phyloP scores from a whole-genome alignment of 1,140 invertebrate genomes.

The Macrocentrus cingulum region DNA sequence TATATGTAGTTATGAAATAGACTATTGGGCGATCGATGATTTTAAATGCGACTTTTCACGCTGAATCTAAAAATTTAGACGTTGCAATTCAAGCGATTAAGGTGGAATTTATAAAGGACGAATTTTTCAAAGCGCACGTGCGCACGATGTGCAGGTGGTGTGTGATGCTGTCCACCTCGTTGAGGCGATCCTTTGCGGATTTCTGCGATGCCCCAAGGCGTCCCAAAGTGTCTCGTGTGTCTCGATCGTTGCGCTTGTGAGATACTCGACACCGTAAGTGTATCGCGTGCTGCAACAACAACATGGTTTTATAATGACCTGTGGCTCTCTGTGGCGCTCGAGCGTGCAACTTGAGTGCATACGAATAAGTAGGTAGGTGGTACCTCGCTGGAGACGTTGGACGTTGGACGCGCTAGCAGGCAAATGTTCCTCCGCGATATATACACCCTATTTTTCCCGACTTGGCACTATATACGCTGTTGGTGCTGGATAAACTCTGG shows the following conservation, averaged over 20 bases:
- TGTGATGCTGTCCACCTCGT: background rate
- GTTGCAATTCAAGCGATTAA: no score
- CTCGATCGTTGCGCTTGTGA: constrained; percentile 40
- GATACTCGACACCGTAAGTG: constrained; percentile 51
- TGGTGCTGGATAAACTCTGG: no score
- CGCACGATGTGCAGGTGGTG: constrained; percentile 12
- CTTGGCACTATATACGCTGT: no score
- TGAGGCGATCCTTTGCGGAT: background rate
- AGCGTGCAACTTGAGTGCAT: constrained; percentile 4
- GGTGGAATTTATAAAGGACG: no score
- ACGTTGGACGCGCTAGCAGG: no score
- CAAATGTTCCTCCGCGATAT: no score
- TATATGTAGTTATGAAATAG: no score
- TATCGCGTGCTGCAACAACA: constrained; percentile 45
- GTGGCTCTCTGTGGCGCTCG: constrained; percentile 38
- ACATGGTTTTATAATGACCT: constrained; percentile 49
- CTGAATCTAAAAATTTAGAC: no score
- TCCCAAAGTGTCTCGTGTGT: constrained; percentile 51
- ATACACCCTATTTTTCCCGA: no score
- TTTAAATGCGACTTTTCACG: no score
- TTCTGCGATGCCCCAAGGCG: constrained; percentile 33
- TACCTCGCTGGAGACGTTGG: no score
- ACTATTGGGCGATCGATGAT: no score
- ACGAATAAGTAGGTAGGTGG: constrained; percentile 34
- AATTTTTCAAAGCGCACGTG: constrained; percentile 8